These are phyloP conservation scores for Anniella stebbinsi DNA, from an alignment of 2,797 vertebrate genomes.

Conservation along the genomic window DNA sequence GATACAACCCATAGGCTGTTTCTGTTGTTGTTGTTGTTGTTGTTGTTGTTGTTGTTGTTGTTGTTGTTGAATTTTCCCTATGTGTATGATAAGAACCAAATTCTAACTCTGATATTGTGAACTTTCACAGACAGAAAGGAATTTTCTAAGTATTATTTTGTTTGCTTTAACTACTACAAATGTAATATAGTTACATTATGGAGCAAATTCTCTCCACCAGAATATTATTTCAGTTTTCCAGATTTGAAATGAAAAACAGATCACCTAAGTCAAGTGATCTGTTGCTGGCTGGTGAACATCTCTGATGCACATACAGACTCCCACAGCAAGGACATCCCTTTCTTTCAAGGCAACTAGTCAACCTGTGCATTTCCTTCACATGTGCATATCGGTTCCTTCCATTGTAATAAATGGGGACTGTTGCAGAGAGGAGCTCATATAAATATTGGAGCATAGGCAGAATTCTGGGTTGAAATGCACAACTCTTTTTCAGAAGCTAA, in stretches of 20 bases:
- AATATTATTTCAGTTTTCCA: constrained; percentile 36
- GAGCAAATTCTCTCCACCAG: constrained; percentile 46
- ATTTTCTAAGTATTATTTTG: constrained; percentile 29
- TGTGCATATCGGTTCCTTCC: constrained; percentile 1
- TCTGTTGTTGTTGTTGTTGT: background rate
- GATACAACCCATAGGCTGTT: background rate
- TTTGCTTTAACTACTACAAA: constrained; percentile 39
- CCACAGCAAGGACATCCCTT: background rate
- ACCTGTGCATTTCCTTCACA: background rate
- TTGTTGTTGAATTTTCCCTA: constrained; percentile 5
- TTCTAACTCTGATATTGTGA: constrained; percentile 42
- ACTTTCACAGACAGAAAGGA: constrained; percentile 51
- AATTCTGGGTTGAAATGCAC: background rate
- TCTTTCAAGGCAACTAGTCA: background rate
- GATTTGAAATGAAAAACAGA: constrained; percentile 44
- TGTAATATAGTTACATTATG: background rate
- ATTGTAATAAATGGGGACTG: background rate
- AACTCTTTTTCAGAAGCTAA: constrained; percentile 32
- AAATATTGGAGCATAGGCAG: background rate
- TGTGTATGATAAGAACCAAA: constrained; percentile 19
- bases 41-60: background rate
- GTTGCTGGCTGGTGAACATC: background rate
- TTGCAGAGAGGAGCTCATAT: background rate
- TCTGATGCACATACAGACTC: background rate
- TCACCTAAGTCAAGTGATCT: constrained; percentile 9